Evolutionary conservation across 2,797 vertebrate species (phyloP).

Genomic region (Heteromormyrus szaboi): DNA sequence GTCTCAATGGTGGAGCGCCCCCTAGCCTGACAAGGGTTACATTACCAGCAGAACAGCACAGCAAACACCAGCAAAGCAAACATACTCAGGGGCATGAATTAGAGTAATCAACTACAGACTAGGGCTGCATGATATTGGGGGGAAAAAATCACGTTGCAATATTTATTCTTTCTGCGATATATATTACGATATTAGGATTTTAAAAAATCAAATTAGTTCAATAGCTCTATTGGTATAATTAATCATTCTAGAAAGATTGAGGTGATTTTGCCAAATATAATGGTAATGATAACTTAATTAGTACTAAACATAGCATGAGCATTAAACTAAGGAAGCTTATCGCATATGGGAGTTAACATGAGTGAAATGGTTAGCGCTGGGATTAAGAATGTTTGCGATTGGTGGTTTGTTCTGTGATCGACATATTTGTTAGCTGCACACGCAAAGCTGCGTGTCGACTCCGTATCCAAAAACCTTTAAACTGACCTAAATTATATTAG

Average conservation of each 20-base stretch:
- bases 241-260: neutral
- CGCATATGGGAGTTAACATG: no score
- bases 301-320: neutral
- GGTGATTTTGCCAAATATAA: neutral
- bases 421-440: no score
- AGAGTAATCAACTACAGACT: neutral
- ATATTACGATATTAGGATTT: neutral
- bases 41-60: neutral
- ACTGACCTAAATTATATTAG: no score
- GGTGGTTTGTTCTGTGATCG: no score
- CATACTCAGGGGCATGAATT: neutral
- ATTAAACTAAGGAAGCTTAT: no score
- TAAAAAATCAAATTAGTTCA: neutral
- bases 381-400: no score
- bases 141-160: neutral
- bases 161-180: neutral
- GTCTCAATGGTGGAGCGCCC: constrained; percentile 17
- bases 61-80: neutral
- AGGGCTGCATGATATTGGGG: neutral
- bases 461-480: no score
- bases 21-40: neutral
- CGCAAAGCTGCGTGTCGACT: no score
- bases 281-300: neutral
- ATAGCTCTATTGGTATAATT: neutral
- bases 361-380: no score